Percentiles rank a stretch among this genome's conserved stretches.
Evolutionary conservation across 2,888 invertebrate species (phyloP).

Genomic region (Drosophila siamana): DNA sequence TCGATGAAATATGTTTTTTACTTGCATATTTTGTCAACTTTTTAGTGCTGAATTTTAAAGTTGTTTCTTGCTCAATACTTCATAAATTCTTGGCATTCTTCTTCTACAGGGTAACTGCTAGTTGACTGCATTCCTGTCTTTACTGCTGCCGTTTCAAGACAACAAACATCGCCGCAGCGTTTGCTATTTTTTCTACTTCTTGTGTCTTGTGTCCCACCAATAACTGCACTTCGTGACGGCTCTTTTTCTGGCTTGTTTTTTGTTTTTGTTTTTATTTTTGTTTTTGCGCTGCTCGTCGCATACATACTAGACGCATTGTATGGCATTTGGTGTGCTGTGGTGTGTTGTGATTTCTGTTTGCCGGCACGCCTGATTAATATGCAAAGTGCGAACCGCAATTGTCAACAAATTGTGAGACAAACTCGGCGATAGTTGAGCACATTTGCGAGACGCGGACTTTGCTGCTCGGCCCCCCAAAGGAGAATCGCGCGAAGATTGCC

Average conservation of each 20-base stretch:
- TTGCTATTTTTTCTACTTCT: background rate
- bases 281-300: background rate
- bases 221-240: conserved; percentile 1
- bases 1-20: no score
- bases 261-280: conserved; percentile 2
- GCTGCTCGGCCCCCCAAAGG: no score
- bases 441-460: conserved; percentile 19
- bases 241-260: conserved; percentile 6
- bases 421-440: conserved; percentile 65
- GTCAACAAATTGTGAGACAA: conserved; percentile 77
- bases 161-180: conserved; percentile 17
- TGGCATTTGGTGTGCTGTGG: conserved; percentile 2
- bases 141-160: no score
- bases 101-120: conserved; percentile 12
- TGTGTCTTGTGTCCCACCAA: background rate
- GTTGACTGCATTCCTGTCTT: conserved; percentile 14
- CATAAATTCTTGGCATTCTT: no score
- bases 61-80: background rate
- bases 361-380: conserved; percentile 63
- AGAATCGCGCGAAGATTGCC: background rate
- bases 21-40: no score
- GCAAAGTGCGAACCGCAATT: conserved; percentile 79
- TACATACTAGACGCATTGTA: conserved; percentile 25
- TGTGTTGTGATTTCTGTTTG: conserved; percentile 27
- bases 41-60: no score